Evolutionary conservation across 1,140 invertebrate genomes (phyloP), one percentile per base, ranked within the genome.

Genomic region (Ostrea denselamellosa): DNA sequence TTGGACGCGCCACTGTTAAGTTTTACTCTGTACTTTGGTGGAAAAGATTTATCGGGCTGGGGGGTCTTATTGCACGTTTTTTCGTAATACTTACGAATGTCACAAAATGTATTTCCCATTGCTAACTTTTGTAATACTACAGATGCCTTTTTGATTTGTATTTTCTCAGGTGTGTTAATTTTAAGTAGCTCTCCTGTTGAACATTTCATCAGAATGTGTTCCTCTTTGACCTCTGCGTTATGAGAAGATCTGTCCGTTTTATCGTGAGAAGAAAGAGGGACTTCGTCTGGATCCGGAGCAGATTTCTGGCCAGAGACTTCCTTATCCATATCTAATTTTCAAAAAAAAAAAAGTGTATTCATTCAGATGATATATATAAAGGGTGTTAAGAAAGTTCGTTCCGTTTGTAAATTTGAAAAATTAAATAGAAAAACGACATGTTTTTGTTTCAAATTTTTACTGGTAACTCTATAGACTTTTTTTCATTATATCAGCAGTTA

Each of bases 151-250:
- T 77, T 77, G 12, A 71, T 71, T 0, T 25, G 22, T 25, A 77
- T 77, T 77, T 77, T 77, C 12, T 77, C 68, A 14, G 68, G 68
- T 14, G 68, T 77, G 22, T 77, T 77, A 25, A 77, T 77, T 34
- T 77, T 77, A 44, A 77, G 8, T 77, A 28, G 34, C 28, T 77
- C 68, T 77, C 68, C 68, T 0, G 68, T 77, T 8, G 68, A 25
- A 77, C 68, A 14, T 77, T 77, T 77, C 68, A 77, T 77, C 25
- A 28, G 25, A 77, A 77, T 9, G 34, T 77, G 22, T 34, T 28
- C 68, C 8, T 34, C 25, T 14, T 77, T 12, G 56, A 62, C 5
- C 5, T 0, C 17, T 2, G 14, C 14, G 5, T 7, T n/a, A 19
- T 17, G 56, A n/a, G 17, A 62, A 1, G 17, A 3, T 19, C 5